These are phyloP conservation scores for Megalops atlanticus DNA, from an alignment of 2,113 vertebrate genomes.

Conservation along the genomic window DNA sequence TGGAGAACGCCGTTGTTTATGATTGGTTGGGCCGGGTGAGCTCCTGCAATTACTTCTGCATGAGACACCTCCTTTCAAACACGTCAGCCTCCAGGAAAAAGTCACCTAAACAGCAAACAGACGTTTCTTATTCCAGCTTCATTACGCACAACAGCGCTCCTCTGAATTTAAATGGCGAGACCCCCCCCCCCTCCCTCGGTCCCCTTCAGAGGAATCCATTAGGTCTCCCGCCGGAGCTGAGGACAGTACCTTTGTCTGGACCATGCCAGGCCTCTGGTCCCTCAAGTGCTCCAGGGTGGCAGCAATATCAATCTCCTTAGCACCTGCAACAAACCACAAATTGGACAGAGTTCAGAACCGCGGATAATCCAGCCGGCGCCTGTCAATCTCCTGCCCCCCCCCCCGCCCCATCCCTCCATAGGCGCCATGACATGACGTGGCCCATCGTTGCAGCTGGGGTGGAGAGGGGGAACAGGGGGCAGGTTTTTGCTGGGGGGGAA, in stretches of 20 bases:
- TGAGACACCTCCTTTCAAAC: neutral
- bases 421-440: too few species aligned
- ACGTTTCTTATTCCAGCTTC: neutral
- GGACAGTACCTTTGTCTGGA: conserved; percentile 91
- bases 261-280: conserved; percentile 95
- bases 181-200: neutral
- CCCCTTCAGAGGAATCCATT: conserved; percentile 45
- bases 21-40: neutral
- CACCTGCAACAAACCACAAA: conserved; percentile 81
- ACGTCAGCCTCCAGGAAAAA: neutral
- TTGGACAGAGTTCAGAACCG: conserved; percentile 51
- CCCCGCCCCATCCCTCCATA: too few species aligned
- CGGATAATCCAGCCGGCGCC: conserved; percentile 67
- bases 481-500: too few species aligned
- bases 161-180: neutral
- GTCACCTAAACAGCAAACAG: neutral
- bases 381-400: conserved; percentile 73
- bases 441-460: too few species aligned
- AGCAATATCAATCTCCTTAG: conserved; percentile 98
- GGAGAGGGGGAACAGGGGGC: too few species aligned
- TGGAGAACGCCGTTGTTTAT: neutral
- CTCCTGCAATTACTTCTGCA: neutral
- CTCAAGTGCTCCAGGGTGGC: conserved; percentile 96
- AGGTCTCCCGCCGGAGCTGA: conserved; percentile 43
- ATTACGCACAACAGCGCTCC: neutral